Conservation (phyloP, 1,140 invertebrate genomes). For the Drosophila navojoa region DNA sequence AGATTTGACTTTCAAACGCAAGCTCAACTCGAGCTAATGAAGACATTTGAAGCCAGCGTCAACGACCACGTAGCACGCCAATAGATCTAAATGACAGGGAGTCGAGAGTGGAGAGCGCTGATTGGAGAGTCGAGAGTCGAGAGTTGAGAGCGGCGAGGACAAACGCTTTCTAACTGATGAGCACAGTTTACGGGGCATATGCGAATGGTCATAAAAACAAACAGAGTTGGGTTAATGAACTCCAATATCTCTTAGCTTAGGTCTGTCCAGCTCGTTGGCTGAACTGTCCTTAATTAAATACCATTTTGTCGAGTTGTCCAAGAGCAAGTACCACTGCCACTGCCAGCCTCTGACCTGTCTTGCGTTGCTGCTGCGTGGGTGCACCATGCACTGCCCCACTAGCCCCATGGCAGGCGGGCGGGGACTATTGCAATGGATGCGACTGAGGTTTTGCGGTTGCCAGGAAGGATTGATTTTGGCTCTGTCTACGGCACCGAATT, state of each 20-base stretch:
- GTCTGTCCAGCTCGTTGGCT: too few relatives aligned
- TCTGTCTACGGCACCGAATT: constrained; percentile 6
- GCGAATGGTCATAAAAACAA: background rate
- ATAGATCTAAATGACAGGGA: constrained; percentile 29
- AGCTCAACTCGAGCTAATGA: constrained; percentile 50
- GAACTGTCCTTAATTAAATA: constrained; percentile 46
- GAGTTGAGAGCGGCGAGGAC: constrained; percentile 4
- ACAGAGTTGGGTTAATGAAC: constrained; percentile 38
- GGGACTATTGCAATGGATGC: constrained; percentile 39
- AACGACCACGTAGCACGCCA: constrained; percentile 43
- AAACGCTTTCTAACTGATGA: constrained; percentile 74
- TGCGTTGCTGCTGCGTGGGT: constrained; percentile 2
- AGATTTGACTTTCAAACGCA: constrained; percentile 54
- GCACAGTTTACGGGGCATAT: constrained; percentile 23
- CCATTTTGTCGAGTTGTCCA: constrained; percentile 16
- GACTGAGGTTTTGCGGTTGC: constrained; percentile 72
- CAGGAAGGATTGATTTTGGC: constrained; percentile 23
- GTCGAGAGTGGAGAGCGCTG: background rate
- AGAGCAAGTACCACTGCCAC: background rate
- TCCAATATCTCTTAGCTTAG: background rate
- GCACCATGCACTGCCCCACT: background rate
- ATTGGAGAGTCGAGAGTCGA: background rate
- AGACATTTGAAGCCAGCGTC: constrained; percentile 58
- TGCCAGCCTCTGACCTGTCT: background rate
- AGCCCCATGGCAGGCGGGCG: background rate